These are phyloP conservation scores for Phymorhynchus buccinoides DNA, from an alignment of 1,140 invertebrate species.

Conservation along the genomic window DNA sequence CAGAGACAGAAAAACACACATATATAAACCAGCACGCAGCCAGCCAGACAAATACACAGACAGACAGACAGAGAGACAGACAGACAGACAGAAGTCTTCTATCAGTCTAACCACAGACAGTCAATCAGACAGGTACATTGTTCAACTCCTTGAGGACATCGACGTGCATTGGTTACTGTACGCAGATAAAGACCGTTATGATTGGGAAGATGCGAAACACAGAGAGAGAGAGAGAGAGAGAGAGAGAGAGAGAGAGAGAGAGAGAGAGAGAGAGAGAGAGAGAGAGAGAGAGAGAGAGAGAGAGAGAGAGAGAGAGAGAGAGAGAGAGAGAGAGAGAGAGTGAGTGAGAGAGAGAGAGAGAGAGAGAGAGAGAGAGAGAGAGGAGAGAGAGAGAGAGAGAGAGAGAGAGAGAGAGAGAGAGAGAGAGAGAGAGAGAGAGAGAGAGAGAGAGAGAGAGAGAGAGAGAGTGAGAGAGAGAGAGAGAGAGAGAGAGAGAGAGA, in stretches of 20 bases:
- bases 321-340: slow-evolving; percentile 8
- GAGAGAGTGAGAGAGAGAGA: slow-evolving; percentile 4
- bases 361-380: neutral
- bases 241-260: neutral
- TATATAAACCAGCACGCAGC: no score
- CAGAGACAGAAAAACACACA: no score
- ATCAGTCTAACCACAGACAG: no score
- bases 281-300: neutral
- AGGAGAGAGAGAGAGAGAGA: neutral
- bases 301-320: slow-evolving; percentile 2
- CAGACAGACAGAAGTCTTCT: no score
- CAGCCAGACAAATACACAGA: no score
- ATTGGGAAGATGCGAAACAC: no score
- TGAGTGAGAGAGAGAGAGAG: neutral
- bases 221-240: no score
- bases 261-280: neutral
- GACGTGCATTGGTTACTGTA: no score
- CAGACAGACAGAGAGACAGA: no score
- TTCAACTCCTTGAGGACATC: no score
- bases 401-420: slow-evolving; percentile 1
- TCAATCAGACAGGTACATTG: no score
- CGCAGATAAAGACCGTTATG: no score
- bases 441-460: neutral
- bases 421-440: neutral
- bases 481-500: neutral